These are phyloP conservation scores for Coleophora flavipennella DNA, from an alignment of 2,888 invertebrate species.

Conservation along the genomic window DNA sequence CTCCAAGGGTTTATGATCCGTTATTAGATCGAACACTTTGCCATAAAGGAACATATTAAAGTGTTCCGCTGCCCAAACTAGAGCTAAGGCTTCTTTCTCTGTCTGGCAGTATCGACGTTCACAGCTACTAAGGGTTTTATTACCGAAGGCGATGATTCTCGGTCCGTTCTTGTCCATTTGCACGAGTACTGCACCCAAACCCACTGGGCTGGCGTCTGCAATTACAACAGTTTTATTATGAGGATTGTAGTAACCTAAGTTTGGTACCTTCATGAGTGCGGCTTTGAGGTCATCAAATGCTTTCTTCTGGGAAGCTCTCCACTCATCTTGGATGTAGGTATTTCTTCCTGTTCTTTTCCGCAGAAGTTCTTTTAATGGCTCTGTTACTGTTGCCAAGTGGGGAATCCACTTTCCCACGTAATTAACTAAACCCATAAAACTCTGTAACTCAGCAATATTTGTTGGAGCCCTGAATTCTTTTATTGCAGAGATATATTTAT, in stretches of 20 bases:
- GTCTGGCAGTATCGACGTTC: constrained; percentile 18
- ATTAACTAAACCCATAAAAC: constrained; percentile 26
- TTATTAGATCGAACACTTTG: too few relatives aligned
- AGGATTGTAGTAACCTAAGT: constrained; percentile 8
- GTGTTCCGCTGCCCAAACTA: too few relatives aligned
- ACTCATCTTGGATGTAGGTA: constrained; percentile 8
- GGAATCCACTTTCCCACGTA: constrained; percentile 24
- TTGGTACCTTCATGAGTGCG: not conserved
- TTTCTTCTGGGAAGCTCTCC: constrained; percentile 8
- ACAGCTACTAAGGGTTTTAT: constrained; percentile 14
- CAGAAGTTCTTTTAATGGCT: constrained; percentile 16
- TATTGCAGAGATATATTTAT: constrained; percentile 15
- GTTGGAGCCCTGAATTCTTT: constrained; percentile 13
- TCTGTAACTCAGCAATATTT: constrained; percentile 19
- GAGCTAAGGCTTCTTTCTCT: too few relatives aligned
- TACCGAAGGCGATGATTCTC: constrained; percentile 18
- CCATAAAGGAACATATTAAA: too few relatives aligned
- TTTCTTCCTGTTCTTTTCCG: constrained; percentile 4
- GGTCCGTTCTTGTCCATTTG: constrained; percentile 10
- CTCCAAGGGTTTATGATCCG: constrained; percentile 15
- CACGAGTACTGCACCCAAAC: constrained; percentile 15
- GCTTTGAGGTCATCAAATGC: constrained; percentile 1
- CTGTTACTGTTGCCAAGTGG: constrained; percentile 15
- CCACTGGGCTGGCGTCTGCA: constrained; percentile 19
- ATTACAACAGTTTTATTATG: constrained; percentile 14